phyloP scores from a whole-genome alignment of 2,888 invertebrate species.

The Dermolepida albohirtum region DNA sequence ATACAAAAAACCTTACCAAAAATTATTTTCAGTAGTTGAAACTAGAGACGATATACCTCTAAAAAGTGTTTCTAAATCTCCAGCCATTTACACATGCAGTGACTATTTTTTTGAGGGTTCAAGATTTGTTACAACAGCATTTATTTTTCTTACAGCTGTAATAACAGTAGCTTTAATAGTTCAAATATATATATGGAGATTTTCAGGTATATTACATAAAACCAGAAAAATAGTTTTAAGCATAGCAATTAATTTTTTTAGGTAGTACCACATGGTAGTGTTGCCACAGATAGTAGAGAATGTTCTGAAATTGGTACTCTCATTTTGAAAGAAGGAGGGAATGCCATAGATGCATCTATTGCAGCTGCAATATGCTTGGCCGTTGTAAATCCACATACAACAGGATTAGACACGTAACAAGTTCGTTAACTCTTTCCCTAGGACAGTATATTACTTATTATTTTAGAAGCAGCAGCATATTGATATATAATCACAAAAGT shows the following conservation, averaged over 20 bases:
- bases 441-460: conserved; percentile 1
- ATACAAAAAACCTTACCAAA: too few relatives aligned
- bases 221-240: background rate
- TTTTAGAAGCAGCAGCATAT: conserved; percentile 77
- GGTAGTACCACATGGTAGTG: conserved; percentile 81
- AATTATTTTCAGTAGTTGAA: conserved; percentile 60
- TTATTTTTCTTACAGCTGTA: conserved; percentile 74
- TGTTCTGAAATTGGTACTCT: conserved; percentile 80
- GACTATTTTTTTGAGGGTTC: conserved; percentile 69
- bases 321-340: conserved; percentile 77
- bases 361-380: conserved; percentile 80
- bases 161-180: conserved; percentile 79
- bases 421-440: conserved; percentile 3
- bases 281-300: conserved; percentile 75
- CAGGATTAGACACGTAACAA: conserved; percentile 83
- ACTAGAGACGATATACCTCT: conserved; percentile 71
- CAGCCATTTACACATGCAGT: conserved; percentile 55
- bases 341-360: conserved; percentile 81
- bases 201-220: conserved; percentile 70
- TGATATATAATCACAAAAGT: conserved; percentile 78
- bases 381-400: conserved; percentile 78
- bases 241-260: conserved; percentile 55
- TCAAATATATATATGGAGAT: conserved; percentile 79
- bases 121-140: conserved; percentile 74
- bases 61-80: conserved; percentile 60